phyloP scores from a whole-genome alignment of 2,888 invertebrate genomes.

The Leptothorax acervorum region DNA sequence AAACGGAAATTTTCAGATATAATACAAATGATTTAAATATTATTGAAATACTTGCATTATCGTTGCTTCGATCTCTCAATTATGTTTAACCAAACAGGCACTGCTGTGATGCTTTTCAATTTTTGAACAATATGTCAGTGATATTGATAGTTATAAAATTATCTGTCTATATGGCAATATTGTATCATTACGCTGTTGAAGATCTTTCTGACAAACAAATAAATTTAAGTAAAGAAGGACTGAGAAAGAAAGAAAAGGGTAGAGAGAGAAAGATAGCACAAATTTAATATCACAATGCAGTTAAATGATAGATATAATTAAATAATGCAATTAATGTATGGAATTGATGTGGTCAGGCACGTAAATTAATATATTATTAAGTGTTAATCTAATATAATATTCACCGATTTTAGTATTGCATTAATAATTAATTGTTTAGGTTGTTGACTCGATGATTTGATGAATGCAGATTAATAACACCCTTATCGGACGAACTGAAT shows the following conservation, averaged over 20 bases:
- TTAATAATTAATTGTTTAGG: slow-evolving; percentile 32
- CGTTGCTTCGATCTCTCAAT: background rate
- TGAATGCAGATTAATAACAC: slow-evolving; percentile 12
- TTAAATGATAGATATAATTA: slow-evolving; percentile 24
- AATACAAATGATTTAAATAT: background rate
- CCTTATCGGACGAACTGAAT: background rate
- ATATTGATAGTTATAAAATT: slow-evolving; percentile 3
- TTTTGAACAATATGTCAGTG: background rate
- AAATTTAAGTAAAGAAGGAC: background rate
- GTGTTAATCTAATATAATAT: background rate
- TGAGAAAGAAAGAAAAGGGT: background rate
- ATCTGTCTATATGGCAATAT: background rate
- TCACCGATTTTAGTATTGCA: slow-evolving; percentile 18
- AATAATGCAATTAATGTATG: slow-evolving; percentile 35
- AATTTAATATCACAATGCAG: background rate
- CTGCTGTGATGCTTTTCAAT: background rate
- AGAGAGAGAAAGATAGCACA: slow-evolving; percentile 8
- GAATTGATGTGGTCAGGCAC: background rate
- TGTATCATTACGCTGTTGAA: background rate
- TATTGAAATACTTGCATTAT: background rate
- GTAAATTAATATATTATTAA: slow-evolving; percentile 29
- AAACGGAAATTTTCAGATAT: background rate
- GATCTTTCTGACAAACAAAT: slow-evolving; percentile 8
- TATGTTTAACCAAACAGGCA: background rate
- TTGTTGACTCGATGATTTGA: slow-evolving; percentile 7